Percentiles rank a stretch among this genome's conserved stretches.
Evolutionary conservation across 1,140 invertebrate species (phyloP).

Genomic region (Neelides sp.): DNA sequence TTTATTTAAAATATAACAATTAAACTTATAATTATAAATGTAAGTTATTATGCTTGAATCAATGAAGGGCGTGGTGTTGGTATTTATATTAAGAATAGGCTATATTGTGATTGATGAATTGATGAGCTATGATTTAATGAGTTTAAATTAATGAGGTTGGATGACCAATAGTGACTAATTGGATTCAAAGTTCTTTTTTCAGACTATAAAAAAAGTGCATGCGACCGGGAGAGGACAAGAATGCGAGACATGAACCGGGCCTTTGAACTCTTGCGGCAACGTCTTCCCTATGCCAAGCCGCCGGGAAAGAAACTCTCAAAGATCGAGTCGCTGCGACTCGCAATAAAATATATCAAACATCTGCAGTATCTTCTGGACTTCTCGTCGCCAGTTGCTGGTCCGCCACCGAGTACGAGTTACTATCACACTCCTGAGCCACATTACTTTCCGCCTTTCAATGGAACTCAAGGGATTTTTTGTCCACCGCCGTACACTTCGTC

Average conservation of each 20-base stretch:
- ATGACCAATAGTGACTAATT: not conserved
- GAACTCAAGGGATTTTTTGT: too few species aligned
- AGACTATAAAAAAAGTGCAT: constrained; percentile 74
- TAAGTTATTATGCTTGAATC: not conserved
- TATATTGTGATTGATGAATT: not conserved
- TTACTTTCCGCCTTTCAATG: too few species aligned
- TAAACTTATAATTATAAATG: not conserved
- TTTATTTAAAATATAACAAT: too few species aligned
- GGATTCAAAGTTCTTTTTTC: constrained; percentile 22
- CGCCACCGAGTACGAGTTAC: too few species aligned
- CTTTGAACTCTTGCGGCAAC: constrained; percentile 61
- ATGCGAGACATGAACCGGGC: constrained; percentile 82
- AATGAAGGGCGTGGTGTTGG: not conserved
- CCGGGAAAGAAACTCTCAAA: constrained; percentile 79
- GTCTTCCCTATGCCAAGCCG: constrained; percentile 63
- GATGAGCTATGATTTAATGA: constrained; percentile 1
- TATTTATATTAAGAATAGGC: not conserved
- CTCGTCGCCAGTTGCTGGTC: too few species aligned
- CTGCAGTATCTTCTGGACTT: constrained; percentile 51
- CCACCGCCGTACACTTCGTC: too few species aligned
- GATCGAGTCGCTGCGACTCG: constrained; percentile 70
- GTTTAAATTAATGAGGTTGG: not conserved
- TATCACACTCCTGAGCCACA: too few species aligned
- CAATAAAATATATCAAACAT: constrained; percentile 66
- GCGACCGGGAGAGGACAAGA: constrained; percentile 65